Base-by-base conservation (phyloP, 2,797 vertebrate species). In the Anguilla pacifica region DNA sequence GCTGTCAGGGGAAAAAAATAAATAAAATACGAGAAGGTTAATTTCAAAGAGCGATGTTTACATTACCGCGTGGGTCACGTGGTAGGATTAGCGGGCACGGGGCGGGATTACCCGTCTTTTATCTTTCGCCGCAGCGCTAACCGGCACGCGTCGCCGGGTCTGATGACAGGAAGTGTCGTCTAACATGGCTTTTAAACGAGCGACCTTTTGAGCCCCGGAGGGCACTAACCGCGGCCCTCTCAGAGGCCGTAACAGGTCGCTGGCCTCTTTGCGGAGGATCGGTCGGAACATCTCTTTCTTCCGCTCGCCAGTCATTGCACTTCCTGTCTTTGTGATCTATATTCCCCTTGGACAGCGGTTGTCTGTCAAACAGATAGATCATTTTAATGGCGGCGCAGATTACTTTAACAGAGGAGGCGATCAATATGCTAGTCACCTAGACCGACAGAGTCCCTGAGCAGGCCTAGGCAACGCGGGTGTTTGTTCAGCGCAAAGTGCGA, bases 11-110 rank as follows among this genome's bases (percentile, higher is more conserved):
- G 61, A 1, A 6, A 28, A 13, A 53, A 49, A 49, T 3, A 43
- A 43, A 39, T 1, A 82, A 82, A 46, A 31, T 28, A 84, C 28
- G 31, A 31, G 83, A 84, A 57, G 53, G 83, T 57, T 35, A 9
- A 57, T 84, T 57, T 31, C 25, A 22, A 84, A 84, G 83, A 59
- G 82, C 55, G 82, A 13, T 83, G 49, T 83, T 83, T 55, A 53
- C 82, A n/a, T 55, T 25, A 11, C 4, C 5, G 82, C 82, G 25
- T 59, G 0, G 28, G 51, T 84, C 51, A 84, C 83, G 25, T 15
- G 83, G n/a, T 51, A 43, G 51, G 83, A 59, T 84, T 84, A 35
- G 11, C 25, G 11, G 1, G 46, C 19, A 25, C 79, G 46, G n/a
- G 79, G 43, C 17, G 22, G 74, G 35, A 19, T 17, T 19, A 57